phyloP scores from a whole-genome alignment of 2,888 invertebrate species.

The Caenorhabditis drosophilae region DNA sequence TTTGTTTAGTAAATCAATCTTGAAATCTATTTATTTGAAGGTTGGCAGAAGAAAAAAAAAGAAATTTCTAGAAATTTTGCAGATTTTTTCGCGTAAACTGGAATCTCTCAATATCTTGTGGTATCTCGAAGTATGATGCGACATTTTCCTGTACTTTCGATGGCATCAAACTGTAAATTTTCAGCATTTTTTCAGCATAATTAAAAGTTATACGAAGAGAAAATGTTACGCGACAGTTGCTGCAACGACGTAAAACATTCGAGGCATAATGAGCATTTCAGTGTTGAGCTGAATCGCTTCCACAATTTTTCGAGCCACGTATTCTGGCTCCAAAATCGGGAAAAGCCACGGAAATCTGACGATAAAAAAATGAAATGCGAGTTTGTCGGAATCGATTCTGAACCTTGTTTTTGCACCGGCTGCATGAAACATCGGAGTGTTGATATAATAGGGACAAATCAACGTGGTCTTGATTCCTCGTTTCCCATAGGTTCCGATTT shows the following conservation, averaged over 20 bases:
- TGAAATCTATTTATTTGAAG: no score
- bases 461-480: constrained; percentile 82
- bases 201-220: not conserved
- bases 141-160: constrained; percentile 41
- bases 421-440: constrained; percentile 91
- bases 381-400: no score
- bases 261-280: not conserved
- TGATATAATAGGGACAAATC: constrained; percentile 92
- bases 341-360: not conserved
- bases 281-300: not conserved
- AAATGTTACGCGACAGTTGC: no score
- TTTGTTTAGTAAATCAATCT: no score
- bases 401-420: no score
- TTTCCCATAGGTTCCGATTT: constrained; percentile 73
- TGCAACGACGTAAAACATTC: not conserved
- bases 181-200: not conserved
- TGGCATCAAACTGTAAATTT: constrained; percentile 53
- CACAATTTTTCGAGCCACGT: not conserved
- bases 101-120: constrained; percentile 61
- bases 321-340: no score
- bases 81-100: no score
- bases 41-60: no score
- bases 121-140: constrained; percentile 51
- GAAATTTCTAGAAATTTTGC: no score
- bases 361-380: no score